Base-by-base conservation (phyloP, 2,888 invertebrate species). In the Allolobophora icterica region DNA sequence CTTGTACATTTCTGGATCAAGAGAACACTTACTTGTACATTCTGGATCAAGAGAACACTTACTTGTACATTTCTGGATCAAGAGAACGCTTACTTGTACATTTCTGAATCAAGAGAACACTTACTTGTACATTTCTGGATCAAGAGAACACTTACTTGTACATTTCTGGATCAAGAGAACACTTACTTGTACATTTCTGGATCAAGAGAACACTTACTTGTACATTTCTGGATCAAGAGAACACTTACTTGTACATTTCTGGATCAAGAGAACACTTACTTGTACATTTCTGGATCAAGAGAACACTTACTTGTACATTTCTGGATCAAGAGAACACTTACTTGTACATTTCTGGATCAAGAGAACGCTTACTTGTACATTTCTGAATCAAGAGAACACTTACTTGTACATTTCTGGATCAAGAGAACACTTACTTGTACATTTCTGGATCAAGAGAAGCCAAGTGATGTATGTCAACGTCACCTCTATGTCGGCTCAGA, bases 171-270 rank as follows among this genome's bases (percentile, higher is more conserved):
- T 99, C 99, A 5, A 99, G 96, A 0, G 98, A 98, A 17, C n/a
- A 38, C 38, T 38, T 38, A 38, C 38, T 38, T 38, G 8, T 38
- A 38, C 38, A 38, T n/a, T n/a, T n/a, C n/a, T n/a, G n/a, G n/a
- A n/a, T n/a, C n/a, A n/a, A n/a, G n/a, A n/a, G n/a, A n/a, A n/a
- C 13, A 58, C 94, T 93, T 93, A 95, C 95, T 94, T 97, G 95
- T 99, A 98, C 94, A 99, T 96, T 83, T 97, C 97, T 0, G 98
- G 98, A 96, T 99, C 99, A 5, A 99, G 96, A 0, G 98, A 98
- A 17, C n/a, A 38, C 38, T 38, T 38, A 38, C 38, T 38, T 38
- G 8, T 38, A 38, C 38, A 38, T n/a, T n/a, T n/a, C n/a, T n/a
- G n/a, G n/a, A n/a, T n/a, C n/a, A n/a, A n/a, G n/a, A n/a, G n/a